These are phyloP conservation scores for Oscheius sp. DNA, from an alignment of 2,888 invertebrate species.

Conservation along the genomic window DNA sequence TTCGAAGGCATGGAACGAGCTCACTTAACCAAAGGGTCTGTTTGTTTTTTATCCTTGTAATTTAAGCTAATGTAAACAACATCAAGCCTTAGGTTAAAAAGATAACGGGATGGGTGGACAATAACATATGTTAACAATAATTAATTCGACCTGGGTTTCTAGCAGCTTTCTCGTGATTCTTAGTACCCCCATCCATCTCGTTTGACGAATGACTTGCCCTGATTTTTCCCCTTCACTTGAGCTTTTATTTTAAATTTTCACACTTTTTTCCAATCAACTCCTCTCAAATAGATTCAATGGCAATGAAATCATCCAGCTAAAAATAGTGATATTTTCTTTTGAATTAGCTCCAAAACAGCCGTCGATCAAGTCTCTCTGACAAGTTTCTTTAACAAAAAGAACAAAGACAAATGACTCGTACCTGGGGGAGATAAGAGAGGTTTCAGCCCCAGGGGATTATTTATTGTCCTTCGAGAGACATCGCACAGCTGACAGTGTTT, in stretches of 20 bases:
- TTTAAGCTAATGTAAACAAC: neutral
- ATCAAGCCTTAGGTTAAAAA: neutral
- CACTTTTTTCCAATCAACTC: neutral
- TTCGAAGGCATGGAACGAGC: neutral
- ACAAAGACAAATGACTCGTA: neutral
- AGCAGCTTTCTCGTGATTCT: slow-evolving; percentile 10
- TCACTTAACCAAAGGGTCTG: slow-evolving; percentile 12
- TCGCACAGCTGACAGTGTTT: slow-evolving; percentile 21
- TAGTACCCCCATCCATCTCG: slow-evolving; percentile 17
- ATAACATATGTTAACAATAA: neutral
- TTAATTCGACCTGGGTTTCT: neutral
- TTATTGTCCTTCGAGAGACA: slow-evolving; percentile 20
- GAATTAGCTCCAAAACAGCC: no score
- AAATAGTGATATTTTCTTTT: no score
- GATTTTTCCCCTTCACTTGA: slow-evolving; percentile 1
- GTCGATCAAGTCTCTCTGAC: neutral
- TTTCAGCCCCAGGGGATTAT: neutral
- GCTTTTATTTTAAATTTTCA: slow-evolving; percentile 10
- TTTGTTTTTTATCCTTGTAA: neutral
- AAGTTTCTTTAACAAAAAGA: neutral
- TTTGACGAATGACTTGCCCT: slow-evolving; percentile 15
- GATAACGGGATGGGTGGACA: no score
- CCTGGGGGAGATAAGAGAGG: neutral
- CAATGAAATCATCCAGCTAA: neutral
- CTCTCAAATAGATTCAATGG: neutral